These are phyloP conservation scores for Plotosus lineatus DNA, from an alignment of 2,113 vertebrate species.

Conservation along the genomic window DNA sequence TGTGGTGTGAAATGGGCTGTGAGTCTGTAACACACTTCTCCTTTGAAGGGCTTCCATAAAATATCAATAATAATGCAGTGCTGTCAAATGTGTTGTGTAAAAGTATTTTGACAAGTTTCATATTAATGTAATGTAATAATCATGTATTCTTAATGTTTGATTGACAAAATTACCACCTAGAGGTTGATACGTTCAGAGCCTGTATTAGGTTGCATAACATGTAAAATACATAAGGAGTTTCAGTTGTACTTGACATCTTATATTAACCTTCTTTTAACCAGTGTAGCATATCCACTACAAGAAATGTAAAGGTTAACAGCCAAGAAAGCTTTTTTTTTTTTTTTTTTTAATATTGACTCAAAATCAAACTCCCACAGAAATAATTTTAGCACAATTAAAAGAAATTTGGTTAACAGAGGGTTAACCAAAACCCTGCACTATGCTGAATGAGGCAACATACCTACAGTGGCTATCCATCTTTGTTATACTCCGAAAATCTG, in stretches of 20 bases:
- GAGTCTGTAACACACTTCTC: background rate
- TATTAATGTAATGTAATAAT: slow-evolving; percentile 4
- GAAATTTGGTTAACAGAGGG: too few species aligned
- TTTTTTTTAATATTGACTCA: too few species aligned
- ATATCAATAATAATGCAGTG: slow-evolving; percentile 8
- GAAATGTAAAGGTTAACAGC: too few species aligned
- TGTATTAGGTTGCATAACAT: background rate
- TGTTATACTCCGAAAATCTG: slow-evolving; percentile 11
- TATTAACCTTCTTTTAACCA: too few species aligned
- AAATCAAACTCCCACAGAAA: too few species aligned
- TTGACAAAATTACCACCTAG: background rate
- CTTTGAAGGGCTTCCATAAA: slow-evolving; percentile 30
- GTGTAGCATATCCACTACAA: too few species aligned
- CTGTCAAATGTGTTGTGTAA: background rate
- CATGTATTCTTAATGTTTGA: background rate
- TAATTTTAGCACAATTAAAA: too few species aligned
- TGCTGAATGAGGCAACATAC: background rate
- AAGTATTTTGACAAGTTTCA: background rate
- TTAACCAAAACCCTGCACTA: background rate
- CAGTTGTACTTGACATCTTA: background rate
- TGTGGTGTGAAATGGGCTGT: background rate
- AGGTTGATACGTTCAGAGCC: background rate
- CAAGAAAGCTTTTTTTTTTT: too few species aligned
- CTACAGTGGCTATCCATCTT: slow-evolving; percentile 16
- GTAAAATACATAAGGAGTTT: background rate